Conservation (phyloP, 2,113 vertebrate species). For the Bolborhynchus lineola region DNA sequence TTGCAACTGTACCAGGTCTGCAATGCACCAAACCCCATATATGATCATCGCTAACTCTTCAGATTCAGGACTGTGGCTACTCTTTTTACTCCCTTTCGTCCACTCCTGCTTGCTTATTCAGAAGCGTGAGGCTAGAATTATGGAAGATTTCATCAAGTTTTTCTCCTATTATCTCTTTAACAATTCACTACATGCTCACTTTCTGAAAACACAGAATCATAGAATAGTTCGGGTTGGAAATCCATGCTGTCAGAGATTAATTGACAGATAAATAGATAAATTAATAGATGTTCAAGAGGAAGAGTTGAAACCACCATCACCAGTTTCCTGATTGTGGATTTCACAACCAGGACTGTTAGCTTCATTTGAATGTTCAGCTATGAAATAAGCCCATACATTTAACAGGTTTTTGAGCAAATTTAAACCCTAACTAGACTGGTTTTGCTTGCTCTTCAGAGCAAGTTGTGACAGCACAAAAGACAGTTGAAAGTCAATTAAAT, state of each 20-base stretch:
- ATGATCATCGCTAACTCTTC: neutral
- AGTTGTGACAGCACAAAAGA: constrained; percentile 33
- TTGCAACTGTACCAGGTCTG: neutral
- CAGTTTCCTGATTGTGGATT: neutral
- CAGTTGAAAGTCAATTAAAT: neutral
- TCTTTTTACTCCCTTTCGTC: neutral
- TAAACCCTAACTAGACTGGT: constrained; percentile 1
- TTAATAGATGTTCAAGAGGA: neutral
- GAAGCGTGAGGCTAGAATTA: neutral
- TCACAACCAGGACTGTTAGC: neutral
- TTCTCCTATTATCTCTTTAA: neutral
- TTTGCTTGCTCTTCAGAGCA: constrained; percentile 31
- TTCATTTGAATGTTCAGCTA: neutral
- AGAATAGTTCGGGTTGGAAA: too few relatives aligned
- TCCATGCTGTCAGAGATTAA: neutral
- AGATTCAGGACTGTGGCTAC: neutral
- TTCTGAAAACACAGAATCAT: neutral
- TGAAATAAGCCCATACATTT: neutral
- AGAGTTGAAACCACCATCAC: neutral
- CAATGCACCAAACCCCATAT: neutral
- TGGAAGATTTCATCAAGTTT: neutral
- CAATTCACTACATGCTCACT: neutral
- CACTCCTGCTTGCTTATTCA: neutral
- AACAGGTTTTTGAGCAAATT: neutral
- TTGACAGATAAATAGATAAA: neutral